Conservation (phyloP, 2,797 vertebrate species). For the Petrocephalus sullivani region DNA sequence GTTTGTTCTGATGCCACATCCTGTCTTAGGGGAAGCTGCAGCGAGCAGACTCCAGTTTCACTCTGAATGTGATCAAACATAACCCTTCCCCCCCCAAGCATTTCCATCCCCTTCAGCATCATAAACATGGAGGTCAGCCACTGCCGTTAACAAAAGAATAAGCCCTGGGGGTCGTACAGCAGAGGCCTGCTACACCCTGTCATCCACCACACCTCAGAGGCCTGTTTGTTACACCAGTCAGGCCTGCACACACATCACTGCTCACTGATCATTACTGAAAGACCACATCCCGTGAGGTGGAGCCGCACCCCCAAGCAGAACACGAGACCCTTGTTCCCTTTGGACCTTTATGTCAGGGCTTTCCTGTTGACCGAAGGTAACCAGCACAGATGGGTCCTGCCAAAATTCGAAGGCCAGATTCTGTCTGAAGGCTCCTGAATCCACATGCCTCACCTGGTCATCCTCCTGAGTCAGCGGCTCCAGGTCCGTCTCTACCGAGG, state of each 20-base stretch:
- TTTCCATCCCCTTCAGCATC: neutral
- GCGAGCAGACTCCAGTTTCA: neutral
- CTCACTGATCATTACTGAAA: neutral
- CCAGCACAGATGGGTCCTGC: slow-evolving; percentile 33
- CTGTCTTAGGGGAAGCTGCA: neutral
- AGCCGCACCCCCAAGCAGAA: slow-evolving; percentile 20
- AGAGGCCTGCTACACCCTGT: neutral
- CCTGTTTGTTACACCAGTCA: neutral
- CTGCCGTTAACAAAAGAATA: neutral
- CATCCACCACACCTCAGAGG: neutral
- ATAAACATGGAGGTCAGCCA: neutral
- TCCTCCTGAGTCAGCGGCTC: slow-evolving; percentile 50
- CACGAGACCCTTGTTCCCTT: slow-evolving; percentile 41
- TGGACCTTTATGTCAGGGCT: slow-evolving; percentile 33
- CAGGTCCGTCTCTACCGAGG: slow-evolving; percentile 32
- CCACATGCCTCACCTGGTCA: slow-evolving; percentile 62
- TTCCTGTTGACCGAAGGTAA: slow-evolving; percentile 29
- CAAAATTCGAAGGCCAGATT: slow-evolving; percentile 29
- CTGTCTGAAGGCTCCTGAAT: neutral
- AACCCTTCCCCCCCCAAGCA: neutral
- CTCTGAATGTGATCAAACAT: neutral
- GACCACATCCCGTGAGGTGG: neutral
- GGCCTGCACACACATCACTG: neutral
- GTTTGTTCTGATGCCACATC: neutral
- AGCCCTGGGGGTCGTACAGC: neutral